Base-by-base conservation (phyloP, 2,113 vertebrate species). In the Tragelaphus buxtoni region DNA sequence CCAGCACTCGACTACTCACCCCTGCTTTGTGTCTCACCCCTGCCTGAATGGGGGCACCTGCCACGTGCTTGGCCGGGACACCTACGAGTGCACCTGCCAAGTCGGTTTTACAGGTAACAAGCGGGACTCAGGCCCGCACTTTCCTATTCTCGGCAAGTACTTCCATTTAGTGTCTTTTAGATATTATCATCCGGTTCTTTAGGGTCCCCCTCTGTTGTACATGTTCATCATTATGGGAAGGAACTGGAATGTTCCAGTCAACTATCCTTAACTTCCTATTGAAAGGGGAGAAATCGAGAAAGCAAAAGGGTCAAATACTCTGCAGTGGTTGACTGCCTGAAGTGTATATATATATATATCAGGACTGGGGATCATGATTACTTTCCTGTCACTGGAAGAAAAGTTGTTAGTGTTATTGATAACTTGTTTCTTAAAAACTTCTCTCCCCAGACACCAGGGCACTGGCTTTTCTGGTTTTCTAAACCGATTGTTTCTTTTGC, bases 61-160 rank as follows among this genome's bases (percentile, higher is more conserved):
- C 97, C 98, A 98, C 1, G 98, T 99, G 72, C 99, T 98, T 0
- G 95, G 99, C 85, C 98, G 98, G 32, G 99, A 99, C 22, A 98
- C 98, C 0, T 99, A 99, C 0, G 98, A 99, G 94, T 99, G 99
- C 77, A 98, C 98, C 95, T 99, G 99, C 91, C 97, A 98, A 69
- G 97, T 97, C 5, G 99, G 99, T 80, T 99, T 99, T 98, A 99
- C 99, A 99, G 99, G 99, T 99, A 97, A 96, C 98, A 30, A 77
- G 60, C 86, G 87, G 55, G 2, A 0, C 89, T 20, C 11, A 1
- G 63, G 35, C 35, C 53, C 61, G 2, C 39, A 7, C 69, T 58
- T 47, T 30, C 10, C 65, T 53, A 0, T 32, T 45, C 16, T 88
- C 39, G 14, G 17, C 9, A 60, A 47, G 7, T 61, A 24, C 22